These are phyloP conservation scores for Fragum whitleyi DNA, from an alignment of 2,888 invertebrate genomes.

Conservation along the genomic window DNA sequence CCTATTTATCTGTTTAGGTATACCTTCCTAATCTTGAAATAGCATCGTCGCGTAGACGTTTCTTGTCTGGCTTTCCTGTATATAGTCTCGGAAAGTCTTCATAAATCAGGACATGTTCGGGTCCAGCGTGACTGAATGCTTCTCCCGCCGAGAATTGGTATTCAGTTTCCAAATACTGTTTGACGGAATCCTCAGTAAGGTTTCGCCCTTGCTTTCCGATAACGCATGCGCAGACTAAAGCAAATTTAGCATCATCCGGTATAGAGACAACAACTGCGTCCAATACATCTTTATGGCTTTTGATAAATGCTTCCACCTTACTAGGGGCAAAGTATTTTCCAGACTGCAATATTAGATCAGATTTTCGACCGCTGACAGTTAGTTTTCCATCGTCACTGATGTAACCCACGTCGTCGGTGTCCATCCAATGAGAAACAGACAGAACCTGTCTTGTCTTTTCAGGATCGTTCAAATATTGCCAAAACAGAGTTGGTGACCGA, in stretches of 20 bases:
- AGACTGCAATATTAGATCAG: conserved; percentile 34
- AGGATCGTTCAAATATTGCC: conserved; percentile 28
- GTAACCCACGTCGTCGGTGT: conserved; percentile 50
- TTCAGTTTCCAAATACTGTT: conserved; percentile 8
- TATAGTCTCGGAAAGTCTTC: conserved; percentile 37
- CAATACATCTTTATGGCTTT: conserved; percentile 41
- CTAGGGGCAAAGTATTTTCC: conserved; percentile 21
- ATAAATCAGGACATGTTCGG: conserved; percentile 36
- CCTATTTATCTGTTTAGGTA: neutral
- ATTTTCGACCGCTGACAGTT: conserved; percentile 24
- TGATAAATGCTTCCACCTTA: conserved; percentile 38
- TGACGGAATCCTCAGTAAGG: conserved; percentile 13
- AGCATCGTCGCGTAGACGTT: neutral
- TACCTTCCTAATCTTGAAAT: neutral
- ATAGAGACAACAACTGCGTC: conserved; percentile 47
- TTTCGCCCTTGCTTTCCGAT: conserved; percentile 33
- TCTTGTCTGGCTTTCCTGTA: conserved; percentile 52
- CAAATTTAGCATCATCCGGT: conserved; percentile 34
- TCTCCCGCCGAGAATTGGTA: conserved; percentile 11
- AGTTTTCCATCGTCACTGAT: conserved; percentile 29
- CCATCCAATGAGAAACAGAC: conserved; percentile 36
- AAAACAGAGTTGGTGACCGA: conserved; percentile 38
- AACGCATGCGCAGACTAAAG: conserved; percentile 49
- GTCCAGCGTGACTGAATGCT: conserved; percentile 23
- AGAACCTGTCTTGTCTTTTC: conserved; percentile 32